A percentile compares a stretch with the other conserved stretches of the same genome.
phyloP scores from a whole-genome alignment of 2,888 invertebrate genomes.

The Eupelmus urozonus region DNA sequence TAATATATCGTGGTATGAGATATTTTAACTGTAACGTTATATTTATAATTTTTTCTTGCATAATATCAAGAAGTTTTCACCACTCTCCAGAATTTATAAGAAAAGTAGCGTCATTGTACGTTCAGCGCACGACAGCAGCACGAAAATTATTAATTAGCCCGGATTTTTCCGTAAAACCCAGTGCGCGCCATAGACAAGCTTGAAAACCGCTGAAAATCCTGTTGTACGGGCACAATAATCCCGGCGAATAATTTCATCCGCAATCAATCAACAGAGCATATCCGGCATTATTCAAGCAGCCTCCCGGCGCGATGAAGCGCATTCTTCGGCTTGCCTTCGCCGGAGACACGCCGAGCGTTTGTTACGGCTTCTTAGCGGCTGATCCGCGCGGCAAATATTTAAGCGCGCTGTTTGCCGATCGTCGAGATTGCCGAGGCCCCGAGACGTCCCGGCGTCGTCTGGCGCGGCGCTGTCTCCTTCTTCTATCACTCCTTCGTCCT shows the following conservation, averaged over 20 bases:
- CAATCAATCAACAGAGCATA: slow-evolving; percentile 23
- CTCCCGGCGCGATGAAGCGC: neutral
- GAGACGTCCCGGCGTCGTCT: slow-evolving; percentile 15
- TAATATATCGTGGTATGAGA: no score
- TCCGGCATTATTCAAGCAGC: neutral
- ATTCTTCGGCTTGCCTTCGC: neutral
- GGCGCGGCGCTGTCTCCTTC: neutral
- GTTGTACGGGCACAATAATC: neutral
- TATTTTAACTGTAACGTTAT: no score
- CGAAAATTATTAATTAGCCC: neutral
- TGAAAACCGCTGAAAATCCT: neutral
- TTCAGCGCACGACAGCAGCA: no score
- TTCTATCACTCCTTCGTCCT: neutral
- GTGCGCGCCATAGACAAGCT: neutral
- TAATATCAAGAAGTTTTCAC: no score
- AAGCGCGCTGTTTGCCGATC: slow-evolving; percentile 54
- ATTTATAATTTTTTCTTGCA: no score
- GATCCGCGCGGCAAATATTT: slow-evolving; percentile 59
- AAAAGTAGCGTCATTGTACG: neutral
- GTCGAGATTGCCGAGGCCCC: slow-evolving; percentile 51
- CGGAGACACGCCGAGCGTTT: slow-evolving; percentile 28
- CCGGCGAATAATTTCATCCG: slow-evolving; percentile 16
- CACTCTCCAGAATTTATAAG: no score
- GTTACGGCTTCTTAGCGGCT: slow-evolving; percentile 52
- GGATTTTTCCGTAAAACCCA: neutral